Base-by-base conservation (phyloP, 2,113 vertebrate genomes). In the Rana temporaria region DNA sequence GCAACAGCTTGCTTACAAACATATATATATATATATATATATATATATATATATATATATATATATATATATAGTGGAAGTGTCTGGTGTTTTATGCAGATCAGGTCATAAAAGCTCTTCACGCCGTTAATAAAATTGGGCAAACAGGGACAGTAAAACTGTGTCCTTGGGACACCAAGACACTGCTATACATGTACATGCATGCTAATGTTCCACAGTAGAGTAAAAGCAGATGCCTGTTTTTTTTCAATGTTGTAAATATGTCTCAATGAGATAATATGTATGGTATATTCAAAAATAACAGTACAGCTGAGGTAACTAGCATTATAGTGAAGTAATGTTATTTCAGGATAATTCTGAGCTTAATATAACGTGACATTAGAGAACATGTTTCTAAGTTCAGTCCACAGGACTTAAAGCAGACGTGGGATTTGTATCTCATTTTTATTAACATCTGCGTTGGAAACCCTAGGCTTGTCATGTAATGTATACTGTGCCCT, bases 311-410 rank as follows among this genome's bases (percentile, higher is more conserved):
- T 24, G 15, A 24, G 15, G 14, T 30, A 16, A 56, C 15, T 57
- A 53, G 53, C 69, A 56, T 55, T 71, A 71, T 56, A 17, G 5
- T 56, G 69, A 71, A 55, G 69, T 71, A 56, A 57, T 72, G 70
- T 14, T 56, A 57, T 56, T 56, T 72, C 55, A 73, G 18, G 71
- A 57, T 34, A 59, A 73, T 19, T 56, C 56, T 34, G 55, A 38
- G 52, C 22, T 32, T 32, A 72, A 56, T 55, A 72, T 72, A 57
- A 56, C 38, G 19, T 71, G 69, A 19, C 52, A 57, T 32, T n/a
- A 57, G 3, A 72, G 52, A 72, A n/a, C 17, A 70, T 56, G 8
- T 57, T 30, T 72, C 24, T 32, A 57, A 32, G 17, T 57, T 60
- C 59, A n/a, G 70, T 11, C 16, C 16, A 70, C 68, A 26, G 7